Base-by-base conservation (phyloP, 2,888 invertebrate genomes). In the Oligia fasciuncula region DNA sequence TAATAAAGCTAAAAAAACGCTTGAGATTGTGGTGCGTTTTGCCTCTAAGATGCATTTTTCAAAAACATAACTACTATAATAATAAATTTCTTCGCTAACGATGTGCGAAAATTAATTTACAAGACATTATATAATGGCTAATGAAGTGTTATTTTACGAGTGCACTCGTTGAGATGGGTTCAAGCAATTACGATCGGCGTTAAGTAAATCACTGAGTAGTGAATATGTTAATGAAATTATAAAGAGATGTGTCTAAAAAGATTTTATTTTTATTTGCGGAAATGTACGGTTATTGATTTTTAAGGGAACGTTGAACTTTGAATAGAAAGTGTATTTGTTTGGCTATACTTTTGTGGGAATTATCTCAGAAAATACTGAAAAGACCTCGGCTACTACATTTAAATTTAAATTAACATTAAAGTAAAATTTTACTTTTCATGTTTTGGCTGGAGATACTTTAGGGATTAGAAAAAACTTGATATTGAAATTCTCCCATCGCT, bases 81-180 rank as follows among this genome's bases (percentile, higher is more conserved):
- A 60, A 35, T 57, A 65, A 71, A 85, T 83, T 77, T 23, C n/a
- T 60, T 71, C 68, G 60, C 43, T 66, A 73, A 80, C 54, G 46
- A 49, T 62, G 57, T 60, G 60, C 62, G 49, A 84, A 77, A 84
- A 82, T 85, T 87, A 86, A 88, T 91, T 84, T 76, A 87, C 77
- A 84, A 87, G 81, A 83, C 78, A 89, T 89, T 19, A 85, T 80
- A 90, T 88, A 85, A 90, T 87, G 75, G 74, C 77, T 81, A 88
- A 91, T 88, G 80, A 88, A 91, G 85, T 83, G 84, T 86, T 88
- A 83, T 87, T 89, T 89, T 83, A 89, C 83, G 85, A 85, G 77
- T 73, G 74, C 75, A 73, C 73, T 80, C 75, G 75, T 87, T 78
- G 75, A 80, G 81, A 79, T 63, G 80, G 70, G 74, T 76, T 85